phyloP scores from a whole-genome alignment of 2,797 vertebrate genomes.

The Choloepus didactylus region DNA sequence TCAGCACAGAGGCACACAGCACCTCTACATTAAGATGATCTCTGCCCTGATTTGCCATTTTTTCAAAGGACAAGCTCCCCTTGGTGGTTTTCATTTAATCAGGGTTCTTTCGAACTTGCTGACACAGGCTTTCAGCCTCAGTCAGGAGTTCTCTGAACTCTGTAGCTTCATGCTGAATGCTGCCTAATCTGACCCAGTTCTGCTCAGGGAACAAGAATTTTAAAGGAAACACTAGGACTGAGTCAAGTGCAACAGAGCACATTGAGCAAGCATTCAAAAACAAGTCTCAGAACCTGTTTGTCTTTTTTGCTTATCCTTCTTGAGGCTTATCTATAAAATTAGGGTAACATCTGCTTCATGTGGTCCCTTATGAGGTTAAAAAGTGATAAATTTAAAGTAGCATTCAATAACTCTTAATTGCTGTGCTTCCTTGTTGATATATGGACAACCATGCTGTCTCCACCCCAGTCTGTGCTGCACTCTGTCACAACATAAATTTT shows the following conservation, averaged over 20 bases:
- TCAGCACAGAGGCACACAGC: not conserved
- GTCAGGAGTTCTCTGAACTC: conserved; percentile 21
- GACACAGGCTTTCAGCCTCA: conserved; percentile 23
- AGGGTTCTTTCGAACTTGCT: conserved; percentile 70
- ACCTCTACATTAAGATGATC: not conserved
- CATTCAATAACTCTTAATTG: not conserved
- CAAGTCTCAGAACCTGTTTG: not conserved
- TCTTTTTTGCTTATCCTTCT: not conserved
- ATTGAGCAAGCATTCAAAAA: conserved; percentile 26
- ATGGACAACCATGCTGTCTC: not conserved
- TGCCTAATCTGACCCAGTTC: conserved; percentile 72
- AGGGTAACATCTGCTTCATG: not conserved
- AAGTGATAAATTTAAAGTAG: not conserved
- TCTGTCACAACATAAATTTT: not conserved
- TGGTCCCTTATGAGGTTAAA: not conserved
- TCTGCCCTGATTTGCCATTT: conserved; percentile 48
- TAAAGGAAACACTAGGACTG: conserved; percentile 56
- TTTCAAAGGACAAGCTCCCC: conserved; percentile 46
- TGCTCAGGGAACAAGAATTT: conserved; percentile 24
- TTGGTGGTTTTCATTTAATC: conserved; percentile 64
- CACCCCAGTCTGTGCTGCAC: not conserved
- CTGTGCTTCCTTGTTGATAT: not conserved
- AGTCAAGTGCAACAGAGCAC: not conserved
- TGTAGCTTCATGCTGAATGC: conserved; percentile 8
- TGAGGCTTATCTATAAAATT: conserved; percentile 41